Base-by-base conservation (phyloP, 2,797 vertebrate genomes). In the Spea hammondii region DNA sequence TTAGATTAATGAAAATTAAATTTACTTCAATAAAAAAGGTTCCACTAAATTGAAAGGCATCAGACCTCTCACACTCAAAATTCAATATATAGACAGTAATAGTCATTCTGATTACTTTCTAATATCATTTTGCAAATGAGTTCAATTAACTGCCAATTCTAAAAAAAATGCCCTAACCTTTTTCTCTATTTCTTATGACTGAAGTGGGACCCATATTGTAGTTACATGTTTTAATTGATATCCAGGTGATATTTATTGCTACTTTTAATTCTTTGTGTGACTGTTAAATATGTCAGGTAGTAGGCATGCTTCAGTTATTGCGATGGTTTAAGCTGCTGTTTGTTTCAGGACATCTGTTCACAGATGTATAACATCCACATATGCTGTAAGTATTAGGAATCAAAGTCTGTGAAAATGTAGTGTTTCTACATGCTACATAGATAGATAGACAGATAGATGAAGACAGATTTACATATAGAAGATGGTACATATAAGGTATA, bases 1-100 rank as follows among this genome's bases (percentile, higher is more conserved):
- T 65, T 67, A 73, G 77, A 79, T 79, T 79, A 67, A 79, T 79
- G 77, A 53, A 64, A 65, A 72, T 72, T 78, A 72, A 66, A 78
- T 78, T 46, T 57, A 55, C 50, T 78, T 72, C 70, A 78, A 66
- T 55, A 78, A 51, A 66, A 57, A 72, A 17, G 46, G 32, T 32
- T 72, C 60, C 50, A 66, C 77, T 72, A 70, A 72, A 65, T 72
- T 62, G 60, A 70, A 77, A 62, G 32, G 69, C 55, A 79, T 50
- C 54, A 45, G 55, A 74, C 48, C 54, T 74, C 44, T 79, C 72
- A 69, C 78, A 74, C 47, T 2, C 55, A 79, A 46, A 74, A 79
- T 79, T 32, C 72, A 74, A 74, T 79, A 79, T 69, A 74, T 62
- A 79, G 17, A 54, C 44, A 54, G 65, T 74, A 79, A 79, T 74